Evolutionary conservation across 2,797 vertebrate genomes (phyloP).

Genomic region (Simalia tracyae): DNA sequence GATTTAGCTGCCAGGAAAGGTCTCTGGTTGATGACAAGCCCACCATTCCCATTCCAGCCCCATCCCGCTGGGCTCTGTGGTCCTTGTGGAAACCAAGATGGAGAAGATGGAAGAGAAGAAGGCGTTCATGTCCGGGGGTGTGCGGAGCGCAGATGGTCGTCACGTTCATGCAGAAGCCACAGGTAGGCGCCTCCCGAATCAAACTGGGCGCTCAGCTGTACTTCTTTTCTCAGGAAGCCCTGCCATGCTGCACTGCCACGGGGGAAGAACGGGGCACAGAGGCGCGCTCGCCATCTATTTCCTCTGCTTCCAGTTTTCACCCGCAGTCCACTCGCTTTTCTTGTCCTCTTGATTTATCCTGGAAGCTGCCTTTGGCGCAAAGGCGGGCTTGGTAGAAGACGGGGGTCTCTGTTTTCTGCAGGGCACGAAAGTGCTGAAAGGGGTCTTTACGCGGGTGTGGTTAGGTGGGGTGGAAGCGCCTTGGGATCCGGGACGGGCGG

Average conservation of each 20-base stretch:
- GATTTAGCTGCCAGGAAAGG: not conserved
- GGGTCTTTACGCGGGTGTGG: not conserved
- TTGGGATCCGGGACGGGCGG: not conserved
- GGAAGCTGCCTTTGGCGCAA: not conserved
- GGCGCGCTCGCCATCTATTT: not conserved
- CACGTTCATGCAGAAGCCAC: constrained; percentile 78
- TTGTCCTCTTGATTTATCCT: not conserved
- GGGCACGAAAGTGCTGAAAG: not conserved
- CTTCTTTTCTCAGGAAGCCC: too few species aligned
- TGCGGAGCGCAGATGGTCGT: constrained; percentile 75
- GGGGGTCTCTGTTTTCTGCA: not conserved
- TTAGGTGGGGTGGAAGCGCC: not conserved
- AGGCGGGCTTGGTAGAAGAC: not conserved
- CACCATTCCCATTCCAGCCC: constrained; percentile 67
- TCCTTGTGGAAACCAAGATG: constrained; percentile 74
- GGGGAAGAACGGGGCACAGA: not conserved
- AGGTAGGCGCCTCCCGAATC: constrained; percentile 63
- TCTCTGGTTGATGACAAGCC: not conserved
- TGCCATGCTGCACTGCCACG: too few species aligned
- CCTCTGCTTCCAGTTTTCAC: not conserved
- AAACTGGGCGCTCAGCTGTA: not conserved
- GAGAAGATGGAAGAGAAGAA: constrained; percentile 78
- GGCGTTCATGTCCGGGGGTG: constrained; percentile 69
- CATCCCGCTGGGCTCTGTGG: constrained; percentile 75
- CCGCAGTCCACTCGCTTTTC: too few species aligned